Evolutionary conservation across 1,140 invertebrate species (phyloP), one percentile per base, ranked within the genome.

Genomic region (Hylaeus volcanicus): DNA sequence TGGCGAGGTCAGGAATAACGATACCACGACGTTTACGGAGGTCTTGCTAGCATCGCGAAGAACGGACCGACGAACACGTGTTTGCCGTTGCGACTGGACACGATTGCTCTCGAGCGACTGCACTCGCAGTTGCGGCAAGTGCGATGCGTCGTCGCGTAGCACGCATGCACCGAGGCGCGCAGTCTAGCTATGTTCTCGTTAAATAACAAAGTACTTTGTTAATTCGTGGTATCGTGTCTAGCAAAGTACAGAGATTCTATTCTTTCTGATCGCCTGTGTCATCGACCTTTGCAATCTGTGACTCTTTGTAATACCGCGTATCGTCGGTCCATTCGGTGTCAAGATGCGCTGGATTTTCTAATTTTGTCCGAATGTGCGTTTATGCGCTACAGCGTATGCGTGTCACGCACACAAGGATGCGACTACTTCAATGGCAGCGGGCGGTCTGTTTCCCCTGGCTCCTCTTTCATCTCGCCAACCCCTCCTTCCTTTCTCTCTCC

Each of bases 261-360:
- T 26, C 26, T 26, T 26, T 26, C 26, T 26, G 26, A 26, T 26
- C 26, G 26, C 26, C 26, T 26, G 26, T 26, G 26, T 26, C 26
- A 26, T 26, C 26, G 26, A 26, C 26, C 26, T 26, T 26, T 26
- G 26, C 26, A 26, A 26, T 26, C 26, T 26, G 26, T 26, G 26
- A 26, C 26, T 26, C 26, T 26, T 26, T 26, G 0, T 26, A 26
- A 26, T 26, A 26, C 26, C 74, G 48, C 41, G 81, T 43, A 39
- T 71, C 51, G 15, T 51, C 43, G 65, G 48, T 15, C 55, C 53
- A 41, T 41, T 68, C 58, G 58, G 63, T 37, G 56, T 15, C 58
- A 8, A 73, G 72, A 81, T 26, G 51, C 43, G 3, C 8, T 39
- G 55, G 3, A 73, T 86, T 85, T 85, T 85, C 83, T 73, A 56